phyloP scores from a whole-genome alignment of 2,113 vertebrate genomes.

The Choloepus hoffmanni region DNA sequence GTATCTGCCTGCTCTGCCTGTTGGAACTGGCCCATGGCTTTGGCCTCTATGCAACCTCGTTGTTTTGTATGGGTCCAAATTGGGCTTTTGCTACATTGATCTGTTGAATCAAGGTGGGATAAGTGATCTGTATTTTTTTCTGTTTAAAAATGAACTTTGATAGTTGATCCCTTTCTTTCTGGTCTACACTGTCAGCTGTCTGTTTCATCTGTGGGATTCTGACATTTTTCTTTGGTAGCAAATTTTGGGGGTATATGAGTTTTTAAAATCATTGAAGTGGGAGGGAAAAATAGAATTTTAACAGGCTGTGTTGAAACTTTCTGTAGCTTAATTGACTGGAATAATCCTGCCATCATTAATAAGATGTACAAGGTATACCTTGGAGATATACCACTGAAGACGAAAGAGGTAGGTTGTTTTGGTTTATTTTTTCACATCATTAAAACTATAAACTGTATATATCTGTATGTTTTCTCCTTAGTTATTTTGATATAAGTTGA shows the following conservation, averaged over 20 bases:
- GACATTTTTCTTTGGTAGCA: constrained; percentile 58
- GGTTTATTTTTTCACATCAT: constrained; percentile 9
- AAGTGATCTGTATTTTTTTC: not conserved
- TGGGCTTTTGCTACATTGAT: not conserved
- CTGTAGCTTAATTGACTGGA: constrained; percentile 97
- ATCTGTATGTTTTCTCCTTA: not conserved
- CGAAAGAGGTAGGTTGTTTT: constrained; percentile 92
- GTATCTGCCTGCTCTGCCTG: not conserved
- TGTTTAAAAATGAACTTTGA: not conserved
- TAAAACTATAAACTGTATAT: not conserved
- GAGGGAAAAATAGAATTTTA: constrained; percentile 56
- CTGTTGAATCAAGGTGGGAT: not conserved
- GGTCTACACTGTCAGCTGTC: not conserved
- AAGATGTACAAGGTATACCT: constrained; percentile 99
- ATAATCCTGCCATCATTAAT: constrained; percentile 96
- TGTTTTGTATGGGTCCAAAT: not conserved
- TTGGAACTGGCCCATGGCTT: not conserved
- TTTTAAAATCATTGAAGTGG: constrained; percentile 57
- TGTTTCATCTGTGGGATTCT: constrained; percentile 44
- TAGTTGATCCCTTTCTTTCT: not conserved
- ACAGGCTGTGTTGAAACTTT: constrained; percentile 61
- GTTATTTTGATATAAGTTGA: constrained; percentile 36
- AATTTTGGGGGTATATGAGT: constrained; percentile 8
- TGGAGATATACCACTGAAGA: constrained; percentile 98
- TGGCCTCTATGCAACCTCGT: not conserved